These are phyloP conservation scores for Caradrina kadenii DNA, from an alignment of 2,888 invertebrate species.

Conservation along the genomic window DNA sequence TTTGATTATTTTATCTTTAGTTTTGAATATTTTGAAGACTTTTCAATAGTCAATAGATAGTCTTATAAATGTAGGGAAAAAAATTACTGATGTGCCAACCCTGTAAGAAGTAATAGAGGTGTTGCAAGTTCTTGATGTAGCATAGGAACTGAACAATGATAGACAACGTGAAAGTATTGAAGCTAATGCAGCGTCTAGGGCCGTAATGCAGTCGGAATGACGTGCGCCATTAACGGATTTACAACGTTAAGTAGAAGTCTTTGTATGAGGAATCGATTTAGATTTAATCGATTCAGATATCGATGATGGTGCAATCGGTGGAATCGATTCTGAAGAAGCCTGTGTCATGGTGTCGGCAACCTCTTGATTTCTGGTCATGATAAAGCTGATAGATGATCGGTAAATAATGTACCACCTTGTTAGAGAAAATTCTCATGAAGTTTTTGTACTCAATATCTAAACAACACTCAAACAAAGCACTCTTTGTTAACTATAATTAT, in stretches of 20 bases:
- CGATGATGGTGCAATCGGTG: conserved; percentile 59
- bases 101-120: conserved; percentile 53
- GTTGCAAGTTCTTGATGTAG: conserved; percentile 63
- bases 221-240: conserved; percentile 72
- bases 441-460: conserved; percentile 15
- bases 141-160: conserved; percentile 68
- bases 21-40: neutral
- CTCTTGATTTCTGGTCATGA: conserved; percentile 28
- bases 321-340: conserved; percentile 57
- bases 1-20: neutral
- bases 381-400: conserved; percentile 23
- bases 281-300: conserved; percentile 65
- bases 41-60: neutral
- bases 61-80: neutral
- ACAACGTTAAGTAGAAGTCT: conserved; percentile 66
- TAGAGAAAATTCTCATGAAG: conserved; percentile 27
- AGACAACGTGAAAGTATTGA: conserved; percentile 71
- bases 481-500: conserved; percentile 1
- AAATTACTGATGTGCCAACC: conserved; percentile 18
- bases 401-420: conserved; percentile 26
- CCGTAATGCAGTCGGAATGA: conserved; percentile 68
- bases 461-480: conserved; percentile 12
- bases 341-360: conserved; percentile 59
- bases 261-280: conserved; percentile 68
- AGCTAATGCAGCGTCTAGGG: conserved; percentile 70